A percentile compares a stretch with the other conserved stretches of the same genome.
Conservation (phyloP, 2,888 invertebrate species). For the Thysanoteuthis rhombus region DNA sequence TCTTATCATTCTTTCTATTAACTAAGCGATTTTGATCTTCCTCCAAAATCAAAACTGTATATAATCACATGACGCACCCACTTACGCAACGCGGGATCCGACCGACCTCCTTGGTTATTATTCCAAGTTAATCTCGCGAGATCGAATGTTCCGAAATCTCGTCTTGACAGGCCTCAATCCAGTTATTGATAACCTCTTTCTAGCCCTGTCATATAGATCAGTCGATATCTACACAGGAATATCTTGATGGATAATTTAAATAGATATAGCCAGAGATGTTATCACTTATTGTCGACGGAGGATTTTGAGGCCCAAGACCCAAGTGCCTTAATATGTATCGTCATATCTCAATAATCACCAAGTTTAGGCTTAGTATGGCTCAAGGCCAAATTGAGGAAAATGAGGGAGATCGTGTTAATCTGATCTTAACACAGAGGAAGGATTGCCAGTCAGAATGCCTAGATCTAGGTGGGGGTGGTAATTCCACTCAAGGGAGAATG, state of each 20-base stretch:
- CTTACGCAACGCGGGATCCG: neutral
- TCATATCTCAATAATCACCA: neutral
- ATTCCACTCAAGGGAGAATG: no score
- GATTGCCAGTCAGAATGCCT: no score
- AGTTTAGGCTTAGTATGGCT: neutral
- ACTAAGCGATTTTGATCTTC: neutral
- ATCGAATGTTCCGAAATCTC: neutral
- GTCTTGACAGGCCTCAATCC: slow-evolving; percentile 12
- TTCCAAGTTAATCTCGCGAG: neutral
- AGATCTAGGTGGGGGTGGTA: no score
- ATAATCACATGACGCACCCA: no score
- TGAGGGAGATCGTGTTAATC: neutral
- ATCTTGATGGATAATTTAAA: neutral
- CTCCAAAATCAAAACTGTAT: no score
- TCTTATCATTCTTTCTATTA: neutral
- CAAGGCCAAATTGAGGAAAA: neutral
- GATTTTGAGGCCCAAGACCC: neutral
- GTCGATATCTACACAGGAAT: neutral
- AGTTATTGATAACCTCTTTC: neutral
- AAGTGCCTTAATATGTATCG: no score
- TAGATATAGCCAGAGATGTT: neutral
- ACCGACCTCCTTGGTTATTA: neutral
- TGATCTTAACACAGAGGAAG: no score
- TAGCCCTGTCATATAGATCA: neutral
- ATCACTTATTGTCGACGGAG: neutral